Evolutionary conservation across 2,113 vertebrate genomes (phyloP).

Genomic region (Tetraodon nigroviridis): DNA sequence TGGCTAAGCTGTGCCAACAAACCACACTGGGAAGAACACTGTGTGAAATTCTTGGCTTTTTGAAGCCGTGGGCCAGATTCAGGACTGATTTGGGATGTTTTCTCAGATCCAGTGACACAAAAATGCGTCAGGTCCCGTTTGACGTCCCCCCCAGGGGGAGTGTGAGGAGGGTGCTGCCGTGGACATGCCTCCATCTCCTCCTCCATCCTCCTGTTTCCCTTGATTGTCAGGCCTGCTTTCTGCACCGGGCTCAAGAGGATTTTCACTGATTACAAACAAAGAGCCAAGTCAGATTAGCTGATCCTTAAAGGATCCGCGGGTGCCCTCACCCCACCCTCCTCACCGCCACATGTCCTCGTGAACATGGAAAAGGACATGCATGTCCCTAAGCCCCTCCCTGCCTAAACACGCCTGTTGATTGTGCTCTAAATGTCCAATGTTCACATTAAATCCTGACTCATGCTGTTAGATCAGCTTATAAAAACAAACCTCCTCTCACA

Average conservation of each 20-base stretch:
- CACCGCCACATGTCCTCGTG: neutral
- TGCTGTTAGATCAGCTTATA: constrained; percentile 19
- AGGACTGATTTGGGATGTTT: neutral
- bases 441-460: constrained; percentile 25
- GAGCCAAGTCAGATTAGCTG: constrained; percentile 61
- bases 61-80: neutral
- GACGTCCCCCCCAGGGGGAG: constrained; percentile 1
- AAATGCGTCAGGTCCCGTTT: neutral
- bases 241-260: constrained; percentile 60
- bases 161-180: constrained; percentile 15
- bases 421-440: constrained; percentile 25
- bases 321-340: constrained; percentile 9
- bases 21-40: constrained; percentile 18
- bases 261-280: constrained; percentile 68
- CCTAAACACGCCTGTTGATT: too few species aligned
- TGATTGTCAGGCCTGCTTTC: constrained; percentile 54
- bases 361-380: neutral
- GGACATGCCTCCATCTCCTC: constrained; percentile 42
- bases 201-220: constrained; percentile 45
- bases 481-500: constrained; percentile 20
- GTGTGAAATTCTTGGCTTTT: neutral
- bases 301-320: constrained; percentile 41
- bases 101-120: neutral
- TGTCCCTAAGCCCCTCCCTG: too few species aligned
- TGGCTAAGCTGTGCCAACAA: constrained; percentile 19